phyloP scores from a whole-genome alignment of 2,797 vertebrate species.

The Bufotes viridis region DNA sequence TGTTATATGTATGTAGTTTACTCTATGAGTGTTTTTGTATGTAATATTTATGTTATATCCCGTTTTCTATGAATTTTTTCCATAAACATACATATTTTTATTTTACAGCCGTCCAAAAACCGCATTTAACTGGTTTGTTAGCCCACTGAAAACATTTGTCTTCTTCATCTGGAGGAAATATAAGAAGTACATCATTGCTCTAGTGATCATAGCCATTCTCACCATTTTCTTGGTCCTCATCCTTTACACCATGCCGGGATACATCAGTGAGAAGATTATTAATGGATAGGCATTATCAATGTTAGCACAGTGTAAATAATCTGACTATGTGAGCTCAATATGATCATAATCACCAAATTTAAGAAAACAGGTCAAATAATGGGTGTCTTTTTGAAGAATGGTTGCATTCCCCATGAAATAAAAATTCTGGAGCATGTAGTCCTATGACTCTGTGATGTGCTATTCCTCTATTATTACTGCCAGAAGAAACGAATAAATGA shows the following conservation, averaged over 20 bases:
- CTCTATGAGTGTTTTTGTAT: too few species aligned
- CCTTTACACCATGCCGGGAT: conserved; percentile 87
- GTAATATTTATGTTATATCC: too few species aligned
- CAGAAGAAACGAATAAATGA: too few species aligned
- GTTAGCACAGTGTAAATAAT: not conserved
- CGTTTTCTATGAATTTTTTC: not conserved
- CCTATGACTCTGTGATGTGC: too few species aligned
- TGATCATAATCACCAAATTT: not conserved
- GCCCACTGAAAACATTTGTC: conserved; percentile 91
- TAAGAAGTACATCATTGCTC: conserved; percentile 86
- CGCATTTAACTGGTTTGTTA: conserved; percentile 91
- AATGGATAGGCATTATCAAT: conserved; percentile 71
- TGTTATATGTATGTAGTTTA: too few species aligned
- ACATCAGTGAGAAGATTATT: conserved; percentile 86
- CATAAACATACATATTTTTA: not conserved
- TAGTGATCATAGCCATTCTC: conserved; percentile 79
- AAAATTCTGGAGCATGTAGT: too few species aligned
- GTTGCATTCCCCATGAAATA: too few species aligned
- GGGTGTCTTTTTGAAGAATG: too few species aligned
- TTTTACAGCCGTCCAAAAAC: conserved; percentile 85
- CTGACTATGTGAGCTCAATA: not conserved
- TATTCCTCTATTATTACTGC: too few species aligned
- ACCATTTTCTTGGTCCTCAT: conserved; percentile 85
- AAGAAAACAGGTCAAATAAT: too few species aligned
- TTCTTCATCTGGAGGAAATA: conserved; percentile 92